phyloP scores from a whole-genome alignment of 2,797 vertebrate genomes.

The Meriones psammophilus region DNA sequence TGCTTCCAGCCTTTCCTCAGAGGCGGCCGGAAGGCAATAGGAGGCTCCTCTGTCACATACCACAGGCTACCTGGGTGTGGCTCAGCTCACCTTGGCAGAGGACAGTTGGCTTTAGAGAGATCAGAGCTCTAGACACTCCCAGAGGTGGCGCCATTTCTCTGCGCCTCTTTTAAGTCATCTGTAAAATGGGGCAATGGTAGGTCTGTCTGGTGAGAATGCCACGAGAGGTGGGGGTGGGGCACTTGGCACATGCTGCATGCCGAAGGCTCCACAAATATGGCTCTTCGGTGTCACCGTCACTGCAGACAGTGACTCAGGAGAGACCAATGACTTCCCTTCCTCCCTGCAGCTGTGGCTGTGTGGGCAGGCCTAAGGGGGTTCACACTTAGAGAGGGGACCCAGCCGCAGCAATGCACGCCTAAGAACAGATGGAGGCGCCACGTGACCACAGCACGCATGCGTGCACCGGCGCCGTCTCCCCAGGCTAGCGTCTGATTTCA shows the following conservation, averaged over 20 bases:
- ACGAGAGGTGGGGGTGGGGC: background rate
- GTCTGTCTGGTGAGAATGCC: conserved; percentile 34
- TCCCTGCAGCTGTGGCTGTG: conserved; percentile 18
- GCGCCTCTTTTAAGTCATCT: conserved; percentile 41
- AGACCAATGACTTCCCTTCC: background rate
- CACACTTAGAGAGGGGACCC: background rate
- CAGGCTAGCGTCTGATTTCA: background rate
- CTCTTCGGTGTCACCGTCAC: fast-evolving
- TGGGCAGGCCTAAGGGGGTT: background rate
- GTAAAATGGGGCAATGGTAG: conserved; percentile 6
- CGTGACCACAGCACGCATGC: background rate
- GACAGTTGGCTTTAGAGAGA: background rate
- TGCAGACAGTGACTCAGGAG: background rate
- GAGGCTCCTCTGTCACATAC: background rate
- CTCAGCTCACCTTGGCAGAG: background rate
- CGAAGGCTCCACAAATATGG: background rate
- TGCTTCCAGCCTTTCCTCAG: conserved; percentile 15
- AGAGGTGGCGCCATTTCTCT: background rate
- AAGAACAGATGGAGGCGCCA: background rate
- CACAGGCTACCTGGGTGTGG: background rate
- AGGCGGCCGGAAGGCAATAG: conserved; percentile 1
- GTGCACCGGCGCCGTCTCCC: background rate
- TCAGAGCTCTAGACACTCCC: background rate
- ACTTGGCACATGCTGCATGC: background rate
- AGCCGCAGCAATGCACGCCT: background rate